phyloP scores from a whole-genome alignment of 2,888 invertebrate species.

The Furcula furcula region DNA sequence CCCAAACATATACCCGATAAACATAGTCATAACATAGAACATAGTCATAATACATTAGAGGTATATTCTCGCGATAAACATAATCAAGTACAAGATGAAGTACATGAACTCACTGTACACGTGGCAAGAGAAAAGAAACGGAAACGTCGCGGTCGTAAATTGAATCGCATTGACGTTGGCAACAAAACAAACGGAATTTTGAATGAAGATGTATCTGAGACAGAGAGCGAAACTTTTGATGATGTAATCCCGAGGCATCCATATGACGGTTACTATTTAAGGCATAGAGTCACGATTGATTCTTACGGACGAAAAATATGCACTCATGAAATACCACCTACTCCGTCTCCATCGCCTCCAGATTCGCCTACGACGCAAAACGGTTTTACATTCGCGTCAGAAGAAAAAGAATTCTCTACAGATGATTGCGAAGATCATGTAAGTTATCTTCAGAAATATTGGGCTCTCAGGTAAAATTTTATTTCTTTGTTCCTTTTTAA shows the following conservation, averaged over 20 bases:
- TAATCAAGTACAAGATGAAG: slow-evolving; percentile 16
- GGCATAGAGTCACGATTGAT: slow-evolving; percentile 65
- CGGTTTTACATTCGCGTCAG: slow-evolving; percentile 22
- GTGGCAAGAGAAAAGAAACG: slow-evolving; percentile 40
- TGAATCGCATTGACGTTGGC: slow-evolving; percentile 29
- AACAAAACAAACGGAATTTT: slow-evolving; percentile 21
- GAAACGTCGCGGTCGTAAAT: slow-evolving; percentile 26
- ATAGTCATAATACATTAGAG: slow-evolving; percentile 2
- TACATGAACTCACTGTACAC: slow-evolving; percentile 47
- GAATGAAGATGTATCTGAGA: slow-evolving; percentile 54
- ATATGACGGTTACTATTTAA: slow-evolving; percentile 73
- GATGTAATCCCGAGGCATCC: slow-evolving; percentile 71
- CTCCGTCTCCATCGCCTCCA: slow-evolving; percentile 49
- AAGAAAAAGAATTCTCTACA: slow-evolving; percentile 31
- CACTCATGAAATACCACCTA: slow-evolving; percentile 66
- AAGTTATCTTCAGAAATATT: slow-evolving; percentile 41
- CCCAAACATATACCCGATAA: slow-evolving; percentile 3
- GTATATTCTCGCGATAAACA: slow-evolving; percentile 6
- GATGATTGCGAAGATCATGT: slow-evolving; percentile 53
- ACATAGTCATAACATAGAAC: slow-evolving; percentile 5
- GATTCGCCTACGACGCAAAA: slow-evolving; percentile 45
- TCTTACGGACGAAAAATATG: slow-evolving; percentile 66
- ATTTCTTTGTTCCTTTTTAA: slow-evolving; percentile 10
- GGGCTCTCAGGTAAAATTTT: slow-evolving; percentile 22
- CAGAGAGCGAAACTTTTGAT: slow-evolving; percentile 53